These are phyloP conservation scores for Steromphala cineraria DNA, from an alignment of 2,888 invertebrate genomes.

Conservation along the genomic window DNA sequence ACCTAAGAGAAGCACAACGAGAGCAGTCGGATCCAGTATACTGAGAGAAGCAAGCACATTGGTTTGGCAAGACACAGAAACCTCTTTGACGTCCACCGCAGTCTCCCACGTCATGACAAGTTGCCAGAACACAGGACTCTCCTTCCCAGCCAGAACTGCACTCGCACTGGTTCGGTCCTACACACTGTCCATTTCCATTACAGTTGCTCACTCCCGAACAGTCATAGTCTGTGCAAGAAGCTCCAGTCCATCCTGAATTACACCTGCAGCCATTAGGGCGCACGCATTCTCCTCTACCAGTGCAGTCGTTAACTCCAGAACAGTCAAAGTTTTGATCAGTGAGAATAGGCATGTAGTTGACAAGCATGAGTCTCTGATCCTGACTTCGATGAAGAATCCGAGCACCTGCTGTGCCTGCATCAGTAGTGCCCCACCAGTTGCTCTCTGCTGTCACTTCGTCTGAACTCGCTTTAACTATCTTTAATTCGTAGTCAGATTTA, in stretches of 20 bases:
- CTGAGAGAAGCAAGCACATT: slow-evolving; percentile 4
- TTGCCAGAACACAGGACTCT: slow-evolving; percentile 32
- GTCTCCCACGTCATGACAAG: slow-evolving; percentile 26
- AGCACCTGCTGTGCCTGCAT: background rate
- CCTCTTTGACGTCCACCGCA: background rate
- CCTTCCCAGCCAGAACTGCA: slow-evolving; percentile 45
- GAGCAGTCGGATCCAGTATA: slow-evolving; percentile 25
- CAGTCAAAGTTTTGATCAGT: slow-evolving; percentile 35
- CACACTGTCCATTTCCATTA: slow-evolving; percentile 41
- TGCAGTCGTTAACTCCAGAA: slow-evolving; percentile 35
- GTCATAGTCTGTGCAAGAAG: slow-evolving; percentile 32
- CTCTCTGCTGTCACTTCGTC: slow-evolving; percentile 24
- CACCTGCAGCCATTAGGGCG: slow-evolving; percentile 37
- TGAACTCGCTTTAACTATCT: slow-evolving; percentile 24
- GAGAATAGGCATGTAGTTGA: slow-evolving; percentile 32
- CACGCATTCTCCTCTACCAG: slow-evolving; percentile 38
- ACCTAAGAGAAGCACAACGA: background rate
- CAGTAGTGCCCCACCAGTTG: slow-evolving; percentile 44
- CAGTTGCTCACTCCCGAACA: slow-evolving; percentile 40
- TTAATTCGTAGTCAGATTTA: slow-evolving; percentile 30
- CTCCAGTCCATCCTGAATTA: slow-evolving; percentile 40
- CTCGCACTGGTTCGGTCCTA: slow-evolving; percentile 44
- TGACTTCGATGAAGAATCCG: slow-evolving; percentile 32
- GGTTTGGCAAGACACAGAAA: background rate
- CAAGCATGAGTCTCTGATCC: slow-evolving; percentile 17